A percentile compares a stretch with the other conserved stretches of the same genome.
phyloP scores from a whole-genome alignment of 2,888 invertebrate genomes.

The Beris chalybata region DNA sequence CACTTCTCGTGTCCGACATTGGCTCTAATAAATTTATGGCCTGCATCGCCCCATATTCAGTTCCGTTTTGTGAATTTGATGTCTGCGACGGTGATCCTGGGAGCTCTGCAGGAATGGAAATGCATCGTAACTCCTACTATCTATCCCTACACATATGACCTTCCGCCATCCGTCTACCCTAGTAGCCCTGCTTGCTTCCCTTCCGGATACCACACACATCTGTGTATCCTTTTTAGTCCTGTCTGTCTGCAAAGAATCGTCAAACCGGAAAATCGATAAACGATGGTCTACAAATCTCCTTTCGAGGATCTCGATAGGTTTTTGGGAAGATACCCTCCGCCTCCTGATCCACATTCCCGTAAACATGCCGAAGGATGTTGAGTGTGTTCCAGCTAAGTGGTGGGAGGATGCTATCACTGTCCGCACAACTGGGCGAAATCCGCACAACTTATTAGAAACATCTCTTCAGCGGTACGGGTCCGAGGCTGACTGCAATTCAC shows the following conservation, averaged over 20 bases:
- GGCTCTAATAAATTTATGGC: constrained; percentile 26
- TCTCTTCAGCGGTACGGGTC: too few species aligned
- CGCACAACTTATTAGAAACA: too few species aligned
- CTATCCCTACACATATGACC: background rate
- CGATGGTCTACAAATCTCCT: constrained; percentile 24
- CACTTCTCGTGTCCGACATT: constrained; percentile 23
- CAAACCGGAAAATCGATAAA: constrained; percentile 27
- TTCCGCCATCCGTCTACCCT: too few species aligned
- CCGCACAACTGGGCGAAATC: too few species aligned
- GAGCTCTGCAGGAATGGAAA: constrained; percentile 1
- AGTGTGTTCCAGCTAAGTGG: constrained; percentile 7
- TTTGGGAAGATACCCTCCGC: background rate
- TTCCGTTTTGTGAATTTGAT: constrained; percentile 22
- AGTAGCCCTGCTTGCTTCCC: too few species aligned
- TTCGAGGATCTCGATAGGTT: constrained; percentile 3
- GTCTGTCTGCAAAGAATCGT: constrained; percentile 14
- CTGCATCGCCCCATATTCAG: constrained; percentile 15
- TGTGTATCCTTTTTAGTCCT: background rate
- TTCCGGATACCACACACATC: too few species aligned
- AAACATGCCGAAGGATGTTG: background rate
- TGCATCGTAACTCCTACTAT: constrained; percentile 12
- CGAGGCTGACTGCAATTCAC: too few species aligned
- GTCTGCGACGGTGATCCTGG: constrained; percentile 24
- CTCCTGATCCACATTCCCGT: background rate
- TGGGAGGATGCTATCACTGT: too few species aligned